These are phyloP conservation scores for Asarcornis scutulata DNA, from an alignment of 2,113 vertebrate genomes.

Conservation along the genomic window DNA sequence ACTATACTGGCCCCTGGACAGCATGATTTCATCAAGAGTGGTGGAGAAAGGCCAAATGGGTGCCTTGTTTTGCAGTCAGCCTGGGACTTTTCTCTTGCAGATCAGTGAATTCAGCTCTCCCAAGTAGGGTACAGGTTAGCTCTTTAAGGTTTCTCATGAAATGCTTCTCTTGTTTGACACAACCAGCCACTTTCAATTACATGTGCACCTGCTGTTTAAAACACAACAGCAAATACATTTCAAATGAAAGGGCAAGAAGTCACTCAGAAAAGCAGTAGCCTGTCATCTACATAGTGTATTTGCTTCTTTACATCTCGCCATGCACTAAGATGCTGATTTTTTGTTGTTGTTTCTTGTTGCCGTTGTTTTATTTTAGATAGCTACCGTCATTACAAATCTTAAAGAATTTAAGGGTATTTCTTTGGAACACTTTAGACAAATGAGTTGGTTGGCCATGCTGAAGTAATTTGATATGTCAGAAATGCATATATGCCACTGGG, in stretches of 20 bases:
- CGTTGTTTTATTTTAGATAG: background rate
- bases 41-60: slow-evolving; percentile 45
- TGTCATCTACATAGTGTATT: background rate
- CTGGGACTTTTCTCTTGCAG: background rate
- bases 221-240: background rate
- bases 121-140: background rate
- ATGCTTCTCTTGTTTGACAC: background rate
- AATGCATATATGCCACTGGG: background rate
- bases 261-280: background rate
- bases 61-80: background rate
- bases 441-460: background rate
- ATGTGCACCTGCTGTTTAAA: background rate
- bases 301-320: background rate
- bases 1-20: slow-evolving; percentile 66
- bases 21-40: slow-evolving; percentile 74
- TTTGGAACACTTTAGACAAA: background rate
- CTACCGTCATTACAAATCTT: background rate
- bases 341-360: background rate
- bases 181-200: background rate
- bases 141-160: background rate
- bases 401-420: background rate
- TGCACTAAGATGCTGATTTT: background rate
- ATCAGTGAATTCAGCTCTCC: background rate
- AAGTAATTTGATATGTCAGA: background rate
- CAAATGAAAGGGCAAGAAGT: background rate